A percentile compares a stretch with the other conserved stretches of the same genome.
Evolutionary conservation across 2,113 vertebrate genomes (phyloP).

Genomic region (Thermophis baileyi): DNA sequence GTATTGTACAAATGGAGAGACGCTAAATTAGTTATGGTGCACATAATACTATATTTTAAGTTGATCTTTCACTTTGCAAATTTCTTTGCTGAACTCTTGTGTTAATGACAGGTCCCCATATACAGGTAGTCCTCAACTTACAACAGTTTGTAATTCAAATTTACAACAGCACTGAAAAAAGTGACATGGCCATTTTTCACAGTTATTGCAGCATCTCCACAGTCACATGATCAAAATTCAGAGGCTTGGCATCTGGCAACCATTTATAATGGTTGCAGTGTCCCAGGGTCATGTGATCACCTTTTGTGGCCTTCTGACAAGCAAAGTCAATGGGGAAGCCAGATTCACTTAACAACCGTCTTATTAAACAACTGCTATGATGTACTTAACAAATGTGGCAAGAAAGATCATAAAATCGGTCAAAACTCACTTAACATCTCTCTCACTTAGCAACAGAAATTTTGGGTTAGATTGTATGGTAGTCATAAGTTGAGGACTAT

Average conservation of each 20-base stretch:
- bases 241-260: background rate
- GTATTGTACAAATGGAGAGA: background rate
- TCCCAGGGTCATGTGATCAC: background rate
- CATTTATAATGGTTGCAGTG: background rate
- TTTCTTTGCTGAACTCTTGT: background rate
- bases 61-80: background rate
- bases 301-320: background rate
- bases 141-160: background rate
- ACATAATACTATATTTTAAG: background rate
- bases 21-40: background rate
- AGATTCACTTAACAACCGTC: background rate
- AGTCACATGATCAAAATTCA: background rate
- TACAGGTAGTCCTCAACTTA: background rate
- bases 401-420: background rate
- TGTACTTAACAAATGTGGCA: background rate
- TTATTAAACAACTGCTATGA: background rate
- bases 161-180: background rate
- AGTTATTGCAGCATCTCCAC: background rate
- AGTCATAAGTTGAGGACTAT: background rate
- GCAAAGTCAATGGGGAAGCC: background rate
- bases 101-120: background rate
- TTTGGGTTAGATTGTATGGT: background rate
- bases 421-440: background rate
- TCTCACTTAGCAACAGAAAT: background rate
- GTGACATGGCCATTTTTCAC: background rate